A percentile compares a stretch with the other conserved stretches of the same genome.
These are phyloP conservation scores for Ditula angustiorana DNA, from an alignment of 2,888 invertebrate genomes.

Conservation along the genomic window DNA sequence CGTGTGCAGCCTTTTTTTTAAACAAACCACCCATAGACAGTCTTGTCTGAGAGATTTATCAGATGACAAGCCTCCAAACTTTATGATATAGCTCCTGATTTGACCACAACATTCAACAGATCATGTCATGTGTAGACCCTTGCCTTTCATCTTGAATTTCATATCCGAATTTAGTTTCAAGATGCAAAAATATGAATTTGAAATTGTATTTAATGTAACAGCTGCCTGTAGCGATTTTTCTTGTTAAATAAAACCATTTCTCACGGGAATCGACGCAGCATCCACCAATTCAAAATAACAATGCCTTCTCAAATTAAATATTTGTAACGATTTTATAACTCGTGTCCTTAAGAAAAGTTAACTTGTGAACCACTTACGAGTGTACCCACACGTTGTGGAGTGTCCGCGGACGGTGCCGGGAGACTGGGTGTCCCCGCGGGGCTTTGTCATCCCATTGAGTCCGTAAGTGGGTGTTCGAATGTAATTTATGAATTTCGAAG, in stretches of 20 bases:
- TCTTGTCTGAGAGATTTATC: no score
- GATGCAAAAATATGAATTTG: no score
- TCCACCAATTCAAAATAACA: slow-evolving; percentile 20
- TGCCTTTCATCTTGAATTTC: no score
- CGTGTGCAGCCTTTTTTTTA: no score
- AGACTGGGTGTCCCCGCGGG: slow-evolving; percentile 9
- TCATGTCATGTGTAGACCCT: no score
- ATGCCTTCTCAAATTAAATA: slow-evolving; percentile 30
- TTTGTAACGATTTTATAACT: slow-evolving; percentile 17
- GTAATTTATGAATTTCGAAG: neutral
- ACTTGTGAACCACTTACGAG: slow-evolving; percentile 4
- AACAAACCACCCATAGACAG: no score
- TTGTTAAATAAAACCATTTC: slow-evolving; percentile 6
- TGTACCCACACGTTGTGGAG: slow-evolving; percentile 17
- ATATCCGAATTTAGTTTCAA: no score
- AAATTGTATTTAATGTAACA: no score
- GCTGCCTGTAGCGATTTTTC: no score
- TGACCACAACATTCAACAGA: no score
- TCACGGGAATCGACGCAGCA: slow-evolving; percentile 19
- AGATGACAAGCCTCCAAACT: no score
- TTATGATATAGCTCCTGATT: no score
- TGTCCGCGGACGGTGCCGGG: neutral
- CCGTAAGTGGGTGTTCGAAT: slow-evolving; percentile 15
- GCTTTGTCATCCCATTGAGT: slow-evolving; percentile 16
- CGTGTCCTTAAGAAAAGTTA: slow-evolving; percentile 14